A percentile compares a stretch with the other conserved stretches of the same genome.
phyloP scores from a whole-genome alignment of 2,888 invertebrate species.

The Cephus runcator region DNA sequence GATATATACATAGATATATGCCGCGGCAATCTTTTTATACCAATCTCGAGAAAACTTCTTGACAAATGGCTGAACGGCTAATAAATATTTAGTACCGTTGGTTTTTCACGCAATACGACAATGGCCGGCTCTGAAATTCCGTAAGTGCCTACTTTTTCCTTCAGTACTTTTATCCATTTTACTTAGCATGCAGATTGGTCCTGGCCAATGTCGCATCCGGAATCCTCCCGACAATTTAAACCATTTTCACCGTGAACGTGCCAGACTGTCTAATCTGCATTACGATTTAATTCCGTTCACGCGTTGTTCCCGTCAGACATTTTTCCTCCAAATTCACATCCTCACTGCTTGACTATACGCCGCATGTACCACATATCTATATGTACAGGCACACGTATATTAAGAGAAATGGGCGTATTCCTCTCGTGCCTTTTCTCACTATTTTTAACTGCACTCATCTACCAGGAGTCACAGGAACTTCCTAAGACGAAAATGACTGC shows the following conservation, averaged over 20 bases:
- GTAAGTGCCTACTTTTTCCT: neutral
- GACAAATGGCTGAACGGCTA: neutral
- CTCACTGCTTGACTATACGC: neutral
- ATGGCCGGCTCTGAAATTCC: neutral
- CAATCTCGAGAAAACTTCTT: neutral
- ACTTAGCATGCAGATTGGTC: neutral
- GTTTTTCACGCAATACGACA: neutral
- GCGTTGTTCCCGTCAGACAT: neutral
- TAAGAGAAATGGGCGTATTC: neutral
- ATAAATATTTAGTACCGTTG: neutral
- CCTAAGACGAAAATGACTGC: neutral
- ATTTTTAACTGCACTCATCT: neutral
- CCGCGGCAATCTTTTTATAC: neutral
- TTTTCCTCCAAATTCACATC: neutral
- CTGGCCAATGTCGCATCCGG: neutral
- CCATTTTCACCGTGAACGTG: neutral
- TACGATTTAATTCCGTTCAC: neutral
- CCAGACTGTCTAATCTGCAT: neutral
- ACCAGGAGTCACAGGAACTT: neutral
- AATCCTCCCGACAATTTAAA: neutral
- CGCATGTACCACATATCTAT: neutral
- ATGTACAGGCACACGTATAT: neutral
- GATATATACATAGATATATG: neutral
- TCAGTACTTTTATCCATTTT: neutral
- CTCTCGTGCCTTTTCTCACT: neutral